Evolutionary conservation across 2,113 vertebrate genomes (phyloP).

Genomic region (Pseudopodoces humilis): DNA sequence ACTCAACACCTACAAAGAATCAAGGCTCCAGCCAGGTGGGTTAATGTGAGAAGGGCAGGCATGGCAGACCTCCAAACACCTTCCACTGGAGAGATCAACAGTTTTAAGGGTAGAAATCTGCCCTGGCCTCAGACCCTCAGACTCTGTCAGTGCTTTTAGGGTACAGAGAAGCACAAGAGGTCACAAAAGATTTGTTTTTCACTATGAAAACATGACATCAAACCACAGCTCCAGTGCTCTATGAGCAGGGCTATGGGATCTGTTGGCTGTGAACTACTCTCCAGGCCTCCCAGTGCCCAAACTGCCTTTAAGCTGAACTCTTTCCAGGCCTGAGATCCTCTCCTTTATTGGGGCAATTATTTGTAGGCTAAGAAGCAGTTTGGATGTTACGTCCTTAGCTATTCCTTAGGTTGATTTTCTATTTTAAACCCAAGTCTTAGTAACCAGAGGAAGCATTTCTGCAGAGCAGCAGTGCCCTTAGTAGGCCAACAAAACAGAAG

Average conservation of each 20-base stretch:
- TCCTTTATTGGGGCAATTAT: background rate
- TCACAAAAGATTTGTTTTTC: background rate
- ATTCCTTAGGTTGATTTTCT: background rate
- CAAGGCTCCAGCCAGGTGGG: background rate
- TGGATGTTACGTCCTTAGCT: rapidly evolving
- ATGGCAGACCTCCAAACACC: background rate
- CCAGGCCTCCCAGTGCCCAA: background rate
- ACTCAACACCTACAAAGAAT: background rate
- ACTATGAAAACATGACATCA: background rate
- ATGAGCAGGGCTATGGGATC: rapidly evolving
- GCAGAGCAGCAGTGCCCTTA: background rate
- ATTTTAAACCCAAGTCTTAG: background rate
- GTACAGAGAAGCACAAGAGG: background rate
- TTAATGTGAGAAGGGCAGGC: background rate
- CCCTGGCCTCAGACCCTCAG: background rate
- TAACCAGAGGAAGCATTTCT: background rate
- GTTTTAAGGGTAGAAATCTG: background rate
- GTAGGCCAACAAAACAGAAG: background rate
- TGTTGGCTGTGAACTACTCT: rapidly evolving
- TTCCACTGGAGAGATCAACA: rapidly evolving
- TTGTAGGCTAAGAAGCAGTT: background rate
- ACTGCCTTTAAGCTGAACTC: background rate
- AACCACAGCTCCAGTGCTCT: rapidly evolving
- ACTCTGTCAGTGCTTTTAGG: background rate
- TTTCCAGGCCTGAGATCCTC: background rate